These are phyloP conservation scores for Melanogrammus aeglefinus DNA, from an alignment of 2,797 vertebrate genomes.

Conservation along the genomic window DNA sequence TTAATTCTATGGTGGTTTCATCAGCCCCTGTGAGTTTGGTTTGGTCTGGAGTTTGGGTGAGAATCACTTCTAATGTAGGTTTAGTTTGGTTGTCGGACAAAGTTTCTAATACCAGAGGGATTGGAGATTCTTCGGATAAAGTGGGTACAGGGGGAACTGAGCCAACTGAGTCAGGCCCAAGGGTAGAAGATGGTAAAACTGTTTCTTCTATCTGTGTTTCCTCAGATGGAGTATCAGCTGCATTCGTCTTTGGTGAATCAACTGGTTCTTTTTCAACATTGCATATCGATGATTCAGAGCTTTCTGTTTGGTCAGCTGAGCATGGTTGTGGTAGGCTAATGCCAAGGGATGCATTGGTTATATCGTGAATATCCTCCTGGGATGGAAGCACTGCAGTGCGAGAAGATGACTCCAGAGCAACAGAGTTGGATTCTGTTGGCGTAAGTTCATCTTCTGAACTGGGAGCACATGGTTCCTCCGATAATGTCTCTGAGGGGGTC, in stretches of 20 bases:
- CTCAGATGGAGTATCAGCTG: conserved; percentile 11
- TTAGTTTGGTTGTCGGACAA: conserved; percentile 27
- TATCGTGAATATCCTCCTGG: conserved; percentile 18
- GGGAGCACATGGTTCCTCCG: conserved; percentile 16
- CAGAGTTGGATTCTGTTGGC: conserved; percentile 19
- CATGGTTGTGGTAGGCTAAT: conserved; percentile 8
- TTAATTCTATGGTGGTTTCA: conserved; percentile 19
- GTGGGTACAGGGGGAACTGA: not conserved
- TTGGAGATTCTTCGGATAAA: not conserved
- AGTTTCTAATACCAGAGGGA: conserved; percentile 6
- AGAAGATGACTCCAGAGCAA: conserved; percentile 5
- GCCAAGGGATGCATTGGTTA: conserved; percentile 6
- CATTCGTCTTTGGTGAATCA: not conserved
- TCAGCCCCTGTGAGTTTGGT: conserved; percentile 17
- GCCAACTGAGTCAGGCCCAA: conserved; percentile 22
- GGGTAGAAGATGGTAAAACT: conserved; percentile 22
- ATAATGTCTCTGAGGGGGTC: conserved; percentile 6
- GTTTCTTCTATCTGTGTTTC: conserved; percentile 17
- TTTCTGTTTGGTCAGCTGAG: conserved; percentile 25
- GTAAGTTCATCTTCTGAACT: conserved; percentile 18
- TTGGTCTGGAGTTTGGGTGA: conserved; percentile 13
- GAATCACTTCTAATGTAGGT: conserved; percentile 24
- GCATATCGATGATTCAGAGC: not conserved
- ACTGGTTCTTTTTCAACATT: conserved; percentile 16
- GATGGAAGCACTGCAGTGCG: conserved; percentile 6